Evolutionary conservation across 2,113 vertebrate genomes (phyloP), one percentile per base, ranked within the genome.

Genomic region (Benitochromis conjunctus): DNA sequence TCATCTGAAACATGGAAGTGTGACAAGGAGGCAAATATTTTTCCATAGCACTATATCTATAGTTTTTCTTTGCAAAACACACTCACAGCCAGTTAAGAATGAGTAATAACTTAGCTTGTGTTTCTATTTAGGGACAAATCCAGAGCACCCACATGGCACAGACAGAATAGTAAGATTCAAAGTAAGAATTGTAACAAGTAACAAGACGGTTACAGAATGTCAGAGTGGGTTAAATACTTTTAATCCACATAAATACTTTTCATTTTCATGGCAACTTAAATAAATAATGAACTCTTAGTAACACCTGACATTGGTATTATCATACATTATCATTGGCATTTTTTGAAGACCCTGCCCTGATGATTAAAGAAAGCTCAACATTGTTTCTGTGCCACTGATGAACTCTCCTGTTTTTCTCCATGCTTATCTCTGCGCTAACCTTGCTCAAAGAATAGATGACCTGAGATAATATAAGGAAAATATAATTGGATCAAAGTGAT

Each of bases 401-500:
- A 87, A 83, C 84, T 80, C 56, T 76, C 85, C 8, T 80, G 77
- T 84, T 90, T 81, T 76, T 56, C 51, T 66, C 83, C 34, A 9
- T 3, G 41, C 86, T 95, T 93, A 95, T 95, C 92, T 94, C 86
- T 62, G 18, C 83, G 31, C 77, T 93, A 91, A 95, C 94, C 94
- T 95, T 95, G 88, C 86, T 90, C 87, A 89, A 92, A 90, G 87
- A 84, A 53, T 84, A 82, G 95, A 96, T 95, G 94, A 94, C 92
- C 93, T 90, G 79, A 92, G 95, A 96, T 92, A 94, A 94, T 90
- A 82, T 86, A 93, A 95, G 92, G 92, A 88, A 90, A 91, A 62
- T 82, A 82, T 94, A 95, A 95, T 95, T 93, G 92, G 90, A 95
- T 94, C 87, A 92, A 89, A 95, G 84, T 91, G 91, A 94, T 95